Evolutionary conservation across 2,797 vertebrate species (phyloP).

Genomic region (Prunella strophiata): DNA sequence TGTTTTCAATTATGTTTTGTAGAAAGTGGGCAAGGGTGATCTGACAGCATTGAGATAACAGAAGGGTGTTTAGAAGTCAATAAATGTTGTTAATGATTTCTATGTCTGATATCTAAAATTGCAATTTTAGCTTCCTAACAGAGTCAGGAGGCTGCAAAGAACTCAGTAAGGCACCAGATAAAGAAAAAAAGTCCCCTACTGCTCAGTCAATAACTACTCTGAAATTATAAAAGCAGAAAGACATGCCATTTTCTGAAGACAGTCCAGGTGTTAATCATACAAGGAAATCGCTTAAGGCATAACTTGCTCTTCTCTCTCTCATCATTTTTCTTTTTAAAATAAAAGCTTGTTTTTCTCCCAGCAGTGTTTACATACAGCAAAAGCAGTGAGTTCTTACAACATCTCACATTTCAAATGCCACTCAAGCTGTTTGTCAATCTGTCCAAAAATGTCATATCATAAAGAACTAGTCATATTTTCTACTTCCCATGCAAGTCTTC

Average conservation of each 20-base stretch:
- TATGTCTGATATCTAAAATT: slow-evolving; percentile 33
- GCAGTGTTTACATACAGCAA: background rate
- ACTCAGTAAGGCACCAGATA: slow-evolving; percentile 11
- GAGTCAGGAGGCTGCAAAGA: background rate
- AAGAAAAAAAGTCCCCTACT: background rate
- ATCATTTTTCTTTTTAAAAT: background rate
- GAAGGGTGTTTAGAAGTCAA: slow-evolving; percentile 46
- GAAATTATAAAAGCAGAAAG: background rate
- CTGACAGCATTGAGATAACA: slow-evolving; percentile 17
- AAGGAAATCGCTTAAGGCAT: background rate
- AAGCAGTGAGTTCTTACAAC: background rate
- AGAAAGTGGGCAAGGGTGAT: slow-evolving; percentile 1
- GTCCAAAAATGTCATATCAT: background rate
- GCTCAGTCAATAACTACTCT: slow-evolving; percentile 10
- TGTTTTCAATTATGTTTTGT: slow-evolving; percentile 47
- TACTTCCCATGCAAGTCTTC: background rate
- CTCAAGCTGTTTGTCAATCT: slow-evolving; percentile 11
- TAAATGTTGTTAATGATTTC: slow-evolving; percentile 46
- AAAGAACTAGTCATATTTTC: background rate
- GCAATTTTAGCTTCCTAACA: slow-evolving; percentile 28
- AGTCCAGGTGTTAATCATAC: background rate
- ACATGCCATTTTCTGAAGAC: background rate
- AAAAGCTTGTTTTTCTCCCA: background rate
- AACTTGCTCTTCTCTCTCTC: background rate
- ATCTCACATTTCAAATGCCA: background rate